Conservation (phyloP, 2,797 vertebrate genomes). For the Acanthurus tractus region DNA sequence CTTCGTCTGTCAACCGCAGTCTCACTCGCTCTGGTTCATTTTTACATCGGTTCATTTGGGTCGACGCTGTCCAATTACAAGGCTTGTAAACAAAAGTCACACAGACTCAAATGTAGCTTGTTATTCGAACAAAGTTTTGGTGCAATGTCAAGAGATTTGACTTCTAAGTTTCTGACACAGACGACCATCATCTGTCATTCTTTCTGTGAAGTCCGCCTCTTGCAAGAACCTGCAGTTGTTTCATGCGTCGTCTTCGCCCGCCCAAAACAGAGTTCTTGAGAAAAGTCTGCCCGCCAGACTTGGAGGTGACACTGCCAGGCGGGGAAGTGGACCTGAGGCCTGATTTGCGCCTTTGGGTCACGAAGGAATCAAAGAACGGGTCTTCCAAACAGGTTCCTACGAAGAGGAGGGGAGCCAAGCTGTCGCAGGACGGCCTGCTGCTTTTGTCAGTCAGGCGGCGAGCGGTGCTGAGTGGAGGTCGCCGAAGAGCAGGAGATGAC, state of each 20-base stretch:
- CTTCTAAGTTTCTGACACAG: background rate
- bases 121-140: constrained; percentile 70
- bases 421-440: constrained; percentile 42
- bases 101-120: constrained; percentile 50
- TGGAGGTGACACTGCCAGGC: constrained; percentile 27
- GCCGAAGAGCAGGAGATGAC: constrained; percentile 69
- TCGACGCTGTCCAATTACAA: constrained; percentile 63
- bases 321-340: constrained; percentile 27
- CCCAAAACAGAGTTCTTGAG: background rate
- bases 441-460: constrained; percentile 71
- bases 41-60: constrained; percentile 58
- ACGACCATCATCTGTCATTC: background rate
- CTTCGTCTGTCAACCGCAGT: constrained; percentile 32
- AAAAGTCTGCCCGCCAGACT: constrained; percentile 16
- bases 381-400: constrained; percentile 50
- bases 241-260: constrained; percentile 24
- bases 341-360: constrained; percentile 34
- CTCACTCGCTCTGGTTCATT: constrained; percentile 44
- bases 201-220: background rate
- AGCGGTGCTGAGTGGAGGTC: constrained; percentile 61
- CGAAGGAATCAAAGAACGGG: constrained; percentile 49
- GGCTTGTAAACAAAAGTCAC: constrained; percentile 65
- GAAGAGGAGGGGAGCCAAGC: constrained; percentile 26
- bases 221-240: constrained; percentile 7
- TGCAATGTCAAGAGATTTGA: constrained; percentile 54